phyloP scores from a whole-genome alignment of 2,797 vertebrate genomes.

The Lerista edwardsae region DNA sequence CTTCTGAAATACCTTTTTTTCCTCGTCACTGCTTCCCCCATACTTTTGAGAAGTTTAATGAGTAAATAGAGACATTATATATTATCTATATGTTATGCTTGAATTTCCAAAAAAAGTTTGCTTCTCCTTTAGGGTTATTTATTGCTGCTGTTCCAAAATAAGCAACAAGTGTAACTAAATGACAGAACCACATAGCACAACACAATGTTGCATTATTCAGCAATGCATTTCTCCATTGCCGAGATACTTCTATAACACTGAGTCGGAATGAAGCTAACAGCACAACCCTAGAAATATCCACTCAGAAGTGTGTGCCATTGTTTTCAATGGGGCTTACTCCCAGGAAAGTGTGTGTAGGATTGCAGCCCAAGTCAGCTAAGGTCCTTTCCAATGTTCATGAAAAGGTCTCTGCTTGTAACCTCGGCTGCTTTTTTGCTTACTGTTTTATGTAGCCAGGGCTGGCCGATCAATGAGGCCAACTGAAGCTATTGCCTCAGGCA shows the following conservation, averaged over 20 bases:
- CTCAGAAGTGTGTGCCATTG: too few relatives aligned
- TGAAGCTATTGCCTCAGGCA: too few relatives aligned
- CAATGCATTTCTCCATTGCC: neutral
- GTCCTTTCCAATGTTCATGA: neutral
- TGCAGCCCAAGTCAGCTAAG: neutral
- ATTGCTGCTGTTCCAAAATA: neutral
- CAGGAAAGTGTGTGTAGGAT: too few relatives aligned
- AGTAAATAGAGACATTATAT: neutral
- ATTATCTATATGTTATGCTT: neutral
- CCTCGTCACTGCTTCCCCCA: slow-evolving; percentile 5
- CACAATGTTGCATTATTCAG: neutral
- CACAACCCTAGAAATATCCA: too few relatives aligned
- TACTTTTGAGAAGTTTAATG: neutral
- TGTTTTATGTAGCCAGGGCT: neutral
- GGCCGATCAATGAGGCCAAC: too few relatives aligned
- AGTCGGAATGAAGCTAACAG: neutral
- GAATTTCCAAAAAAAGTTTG: neutral
- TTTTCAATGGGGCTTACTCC: too few relatives aligned
- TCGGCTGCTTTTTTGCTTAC: neutral
- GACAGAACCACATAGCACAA: too few relatives aligned
- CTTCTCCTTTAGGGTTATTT: neutral
- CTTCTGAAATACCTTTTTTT: slow-evolving; percentile 14
- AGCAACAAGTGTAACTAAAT: neutral
- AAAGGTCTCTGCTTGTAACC: neutral
- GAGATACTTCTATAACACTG: neutral